Percentiles rank a stretch among this genome's conserved stretches.
These are phyloP conservation scores for Menidia beryllina DNA, from an alignment of 2,113 vertebrate genomes.

Conservation along the genomic window DNA sequence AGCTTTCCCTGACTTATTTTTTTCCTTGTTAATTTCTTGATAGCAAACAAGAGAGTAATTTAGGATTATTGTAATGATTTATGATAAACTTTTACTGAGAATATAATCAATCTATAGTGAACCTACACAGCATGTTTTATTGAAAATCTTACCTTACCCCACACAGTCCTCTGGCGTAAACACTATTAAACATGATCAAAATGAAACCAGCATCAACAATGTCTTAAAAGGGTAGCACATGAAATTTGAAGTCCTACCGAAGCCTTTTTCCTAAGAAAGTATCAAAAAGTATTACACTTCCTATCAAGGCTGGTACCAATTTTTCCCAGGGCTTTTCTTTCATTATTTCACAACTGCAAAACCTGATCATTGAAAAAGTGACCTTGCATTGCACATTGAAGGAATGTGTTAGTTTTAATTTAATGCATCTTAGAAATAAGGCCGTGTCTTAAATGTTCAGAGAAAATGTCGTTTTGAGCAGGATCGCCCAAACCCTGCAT, in stretches of 20 bases:
- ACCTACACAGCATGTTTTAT: background rate
- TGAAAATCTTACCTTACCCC: background rate
- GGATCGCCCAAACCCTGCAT: background rate
- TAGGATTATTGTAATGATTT: conserved; percentile 3
- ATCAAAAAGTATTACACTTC: background rate
- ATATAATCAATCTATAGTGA: background rate
- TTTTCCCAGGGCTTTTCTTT: background rate
- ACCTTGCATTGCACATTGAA: background rate
- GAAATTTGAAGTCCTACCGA: too few relatives aligned
- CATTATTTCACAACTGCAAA: background rate
- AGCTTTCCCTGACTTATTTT: background rate
- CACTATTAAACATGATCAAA: background rate
- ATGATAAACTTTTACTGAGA: too few relatives aligned
- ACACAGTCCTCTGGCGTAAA: background rate
- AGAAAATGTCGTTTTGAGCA: background rate
- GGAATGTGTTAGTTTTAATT: background rate
- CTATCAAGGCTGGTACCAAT: background rate
- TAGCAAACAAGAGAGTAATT: conserved; percentile 42
- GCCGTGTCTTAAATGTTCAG: background rate
- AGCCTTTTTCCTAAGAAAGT: too few relatives aligned
- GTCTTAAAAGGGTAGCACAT: background rate
- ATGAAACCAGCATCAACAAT: background rate
- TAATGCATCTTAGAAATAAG: background rate
- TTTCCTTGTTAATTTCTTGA: conserved; percentile 13
- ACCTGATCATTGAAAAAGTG: background rate